phyloP scores from a whole-genome alignment of 2,797 vertebrate species.

The Phataginus tetradactyla region DNA sequence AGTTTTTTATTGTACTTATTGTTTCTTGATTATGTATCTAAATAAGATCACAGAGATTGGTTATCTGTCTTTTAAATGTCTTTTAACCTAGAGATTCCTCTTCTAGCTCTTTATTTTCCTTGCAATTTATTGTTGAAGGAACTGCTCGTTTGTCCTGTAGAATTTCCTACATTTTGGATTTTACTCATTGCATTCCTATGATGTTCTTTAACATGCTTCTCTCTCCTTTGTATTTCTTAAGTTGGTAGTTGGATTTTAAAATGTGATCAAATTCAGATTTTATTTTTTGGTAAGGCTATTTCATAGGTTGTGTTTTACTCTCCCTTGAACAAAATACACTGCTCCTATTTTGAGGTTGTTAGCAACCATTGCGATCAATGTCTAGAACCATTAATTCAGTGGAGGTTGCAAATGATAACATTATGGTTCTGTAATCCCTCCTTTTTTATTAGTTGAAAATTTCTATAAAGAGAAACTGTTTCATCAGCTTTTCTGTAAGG shows the following conservation, averaged over 20 bases:
- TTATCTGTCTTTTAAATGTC: background rate
- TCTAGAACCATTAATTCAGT: conserved; percentile 1
- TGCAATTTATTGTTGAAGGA: background rate
- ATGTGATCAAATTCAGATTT: background rate
- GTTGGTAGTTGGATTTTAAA: background rate
- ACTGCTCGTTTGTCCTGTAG: background rate
- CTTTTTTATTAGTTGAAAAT: background rate
- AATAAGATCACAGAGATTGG: background rate
- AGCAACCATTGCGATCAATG: background rate
- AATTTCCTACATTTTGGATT: background rate
- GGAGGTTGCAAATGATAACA: background rate
- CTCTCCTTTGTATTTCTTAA: background rate
- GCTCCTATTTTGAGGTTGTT: background rate
- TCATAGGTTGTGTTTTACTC: background rate
- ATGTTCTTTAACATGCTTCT: background rate
- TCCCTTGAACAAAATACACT: background rate
- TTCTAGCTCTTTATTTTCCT: background rate
- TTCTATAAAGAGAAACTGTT: background rate
- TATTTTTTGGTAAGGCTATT: background rate
- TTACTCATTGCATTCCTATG: background rate
- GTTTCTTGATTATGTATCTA: background rate
- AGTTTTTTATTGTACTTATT: background rate
- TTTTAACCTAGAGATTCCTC: background rate
- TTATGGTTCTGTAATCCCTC: background rate
- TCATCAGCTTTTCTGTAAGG: background rate